These are phyloP conservation scores for Metaphire vulgaris DNA, from an alignment of 1,140 invertebrate species.

Conservation along the genomic window DNA sequence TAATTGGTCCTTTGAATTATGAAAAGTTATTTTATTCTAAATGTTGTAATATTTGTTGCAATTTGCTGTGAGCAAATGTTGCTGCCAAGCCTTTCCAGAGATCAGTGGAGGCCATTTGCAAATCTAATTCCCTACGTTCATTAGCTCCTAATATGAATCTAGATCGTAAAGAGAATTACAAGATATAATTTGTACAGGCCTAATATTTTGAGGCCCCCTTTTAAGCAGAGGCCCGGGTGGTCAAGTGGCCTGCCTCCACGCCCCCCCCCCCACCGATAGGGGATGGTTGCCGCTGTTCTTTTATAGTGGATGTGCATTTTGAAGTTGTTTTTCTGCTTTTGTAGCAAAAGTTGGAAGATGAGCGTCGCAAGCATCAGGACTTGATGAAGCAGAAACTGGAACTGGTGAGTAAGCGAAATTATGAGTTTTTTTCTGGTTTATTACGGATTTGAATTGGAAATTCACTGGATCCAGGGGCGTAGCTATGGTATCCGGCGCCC, in stretches of 20 bases:
- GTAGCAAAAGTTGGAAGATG: neutral
- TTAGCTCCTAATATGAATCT: too few species aligned
- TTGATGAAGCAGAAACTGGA: neutral
- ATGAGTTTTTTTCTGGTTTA: neutral
- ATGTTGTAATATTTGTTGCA: too few species aligned
- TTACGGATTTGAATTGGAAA: neutral
- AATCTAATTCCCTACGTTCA: too few species aligned
- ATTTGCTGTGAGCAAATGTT: too few species aligned
- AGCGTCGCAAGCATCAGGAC: neutral
- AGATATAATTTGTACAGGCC: neutral
- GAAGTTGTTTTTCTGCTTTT: neutral
- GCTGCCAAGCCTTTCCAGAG: too few species aligned
- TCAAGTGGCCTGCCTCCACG: too few species aligned
- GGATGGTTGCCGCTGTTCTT: too few species aligned
- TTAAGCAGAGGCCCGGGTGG: neutral
- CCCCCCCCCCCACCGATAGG: too few species aligned
- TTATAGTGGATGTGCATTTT: neutral
- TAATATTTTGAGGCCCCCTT: neutral
- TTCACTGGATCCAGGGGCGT: neutral
- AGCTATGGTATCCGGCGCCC: neutral
- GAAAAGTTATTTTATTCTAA: too few species aligned
- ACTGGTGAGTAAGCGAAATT: neutral
- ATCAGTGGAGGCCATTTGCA: too few species aligned
- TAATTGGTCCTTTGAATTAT: too few species aligned
- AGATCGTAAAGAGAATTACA: neutral